A percentile compares a stretch with the other conserved stretches of the same genome.
Evolutionary conservation across 2,113 vertebrate genomes (phyloP).

Genomic region (Oryzias celebensis): DNA sequence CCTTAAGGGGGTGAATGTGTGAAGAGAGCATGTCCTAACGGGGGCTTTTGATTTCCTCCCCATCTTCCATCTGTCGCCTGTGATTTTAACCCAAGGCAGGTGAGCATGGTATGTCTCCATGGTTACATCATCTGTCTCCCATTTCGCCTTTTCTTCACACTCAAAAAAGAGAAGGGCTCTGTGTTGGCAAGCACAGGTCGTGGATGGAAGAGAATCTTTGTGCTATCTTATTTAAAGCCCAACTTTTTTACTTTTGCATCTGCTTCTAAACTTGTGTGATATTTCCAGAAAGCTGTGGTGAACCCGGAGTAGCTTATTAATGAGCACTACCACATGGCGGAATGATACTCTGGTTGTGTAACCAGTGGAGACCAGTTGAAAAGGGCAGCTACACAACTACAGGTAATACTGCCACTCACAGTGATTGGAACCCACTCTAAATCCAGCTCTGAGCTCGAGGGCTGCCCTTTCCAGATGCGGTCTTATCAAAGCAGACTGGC

Average conservation of each 20-base stretch:
- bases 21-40: slow-evolving; percentile 19
- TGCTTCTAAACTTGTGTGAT: slow-evolving; percentile 27
- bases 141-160: slow-evolving; percentile 18
- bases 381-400: slow-evolving; percentile 63
- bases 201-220: neutral
- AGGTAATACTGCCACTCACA: slow-evolving; percentile 30
- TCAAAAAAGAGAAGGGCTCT: neutral
- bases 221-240: neutral
- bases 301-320: slow-evolving; percentile 16
- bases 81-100: slow-evolving; percentile 39
- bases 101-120: slow-evolving; percentile 45
- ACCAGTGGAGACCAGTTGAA: slow-evolving; percentile 29
- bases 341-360: slow-evolving; percentile 22
- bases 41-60: slow-evolving; percentile 29
- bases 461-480: slow-evolving; percentile 54
- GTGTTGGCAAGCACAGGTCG: neutral
- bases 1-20: slow-evolving; percentile 19
- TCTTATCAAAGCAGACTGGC: slow-evolving; percentile 54
- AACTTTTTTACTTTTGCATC: slow-evolving; percentile 2
- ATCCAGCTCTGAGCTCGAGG: slow-evolving; percentile 31
- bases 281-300: slow-evolving; percentile 24
- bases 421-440: slow-evolving; percentile 32
- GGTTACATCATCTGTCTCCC: slow-evolving; percentile 52
- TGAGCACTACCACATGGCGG: slow-evolving; percentile 20
- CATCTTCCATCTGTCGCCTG: slow-evolving; percentile 32